Base-by-base conservation (phyloP, 2,113 vertebrate species). In the Aleadryas rufinucha region DNA sequence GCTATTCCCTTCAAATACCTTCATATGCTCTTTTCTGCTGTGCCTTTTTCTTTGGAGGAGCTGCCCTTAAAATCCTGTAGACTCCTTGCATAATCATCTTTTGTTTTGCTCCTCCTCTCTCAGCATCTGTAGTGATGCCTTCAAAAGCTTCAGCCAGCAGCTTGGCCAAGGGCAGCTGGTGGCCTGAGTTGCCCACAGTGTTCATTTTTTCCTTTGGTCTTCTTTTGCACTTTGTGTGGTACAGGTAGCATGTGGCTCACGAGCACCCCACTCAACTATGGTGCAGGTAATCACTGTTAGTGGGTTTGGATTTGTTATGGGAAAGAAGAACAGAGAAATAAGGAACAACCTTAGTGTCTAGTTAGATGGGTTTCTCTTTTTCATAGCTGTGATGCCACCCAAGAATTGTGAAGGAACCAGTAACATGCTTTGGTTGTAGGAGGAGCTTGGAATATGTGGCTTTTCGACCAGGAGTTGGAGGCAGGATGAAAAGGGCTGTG, bases 211-310 rank as follows among this genome's bases (percentile, higher is more conserved):
- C 8, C 54, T 85, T 87, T 37, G 24, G 15, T 49, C 16, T 86
- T n/a, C 27, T 61, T 52, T 59, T 78, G 50, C 21, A 8, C 47
- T 69, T 69, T n/a, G 16, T 12, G 9, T 28, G 71, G 35, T 53
- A 11, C 2, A 1, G 0, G 19, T 16, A 33, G 53, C 31, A 19
- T 9, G 30, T 65, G 68, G 31, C 26, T 64, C 42, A 15, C 0
- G 0, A 81, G 24, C 31, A 28, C 28, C 16, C 7, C 0, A 0
- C 33, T 39, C 35, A 35, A 0, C 56, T 50, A 1, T 10, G 33
- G 33, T 17, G 22, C 71, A 41, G 11, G 59, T 13, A 54, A 39
- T 53, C 10, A 2, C 74, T 42, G 23, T n/a, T 24, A 8, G 15
- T 7, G 9, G 16, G 24, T 19, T 79, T 44, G 54, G 18, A 41